phyloP scores from a whole-genome alignment of 2,113 vertebrate species.

The Nibea coibor region DNA sequence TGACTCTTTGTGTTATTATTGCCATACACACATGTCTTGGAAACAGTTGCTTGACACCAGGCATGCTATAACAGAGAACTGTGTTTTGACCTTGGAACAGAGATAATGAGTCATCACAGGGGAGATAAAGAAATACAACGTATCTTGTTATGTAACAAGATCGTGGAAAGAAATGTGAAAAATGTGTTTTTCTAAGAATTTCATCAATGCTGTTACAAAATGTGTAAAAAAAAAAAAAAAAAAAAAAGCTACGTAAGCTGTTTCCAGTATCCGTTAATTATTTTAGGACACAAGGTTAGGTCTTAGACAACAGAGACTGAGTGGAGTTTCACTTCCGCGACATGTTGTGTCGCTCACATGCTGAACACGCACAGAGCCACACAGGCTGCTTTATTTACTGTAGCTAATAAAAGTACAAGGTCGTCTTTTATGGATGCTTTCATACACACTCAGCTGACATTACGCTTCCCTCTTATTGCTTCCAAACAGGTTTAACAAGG shows the following conservation, averaged over 20 bases:
- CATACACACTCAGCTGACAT: slow-evolving; percentile 9
- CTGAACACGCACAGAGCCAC: slow-evolving; percentile 64
- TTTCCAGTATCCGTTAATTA: too few relatives aligned
- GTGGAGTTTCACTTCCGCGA: background rate
- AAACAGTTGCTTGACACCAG: background rate
- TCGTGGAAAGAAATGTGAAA: background rate
- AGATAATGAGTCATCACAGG: slow-evolving; percentile 16
- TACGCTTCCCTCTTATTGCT: slow-evolving; percentile 20
- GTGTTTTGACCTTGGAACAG: slow-evolving; percentile 29
- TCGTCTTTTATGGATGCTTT: slow-evolving; percentile 31
- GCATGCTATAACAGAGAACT: background rate
- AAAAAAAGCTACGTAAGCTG: background rate
- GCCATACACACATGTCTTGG: background rate
- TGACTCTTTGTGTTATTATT: background rate
- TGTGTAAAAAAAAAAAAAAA: background rate
- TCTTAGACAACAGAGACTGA: background rate
- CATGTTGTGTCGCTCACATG: background rate
- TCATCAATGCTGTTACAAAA: background rate
- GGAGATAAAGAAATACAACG: slow-evolving; percentile 37
- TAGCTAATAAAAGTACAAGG: slow-evolving; percentile 42
- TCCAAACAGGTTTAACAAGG: slow-evolving; percentile 90
- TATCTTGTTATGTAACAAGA: slow-evolving; percentile 13
- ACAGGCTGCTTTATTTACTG: slow-evolving; percentile 14
- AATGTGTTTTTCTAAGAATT: background rate
- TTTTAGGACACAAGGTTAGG: background rate